A percentile compares a stretch with the other conserved stretches of the same genome.
Evolutionary conservation across 2,888 invertebrate species (phyloP).

Genomic region (Morpho achilles): DNA sequence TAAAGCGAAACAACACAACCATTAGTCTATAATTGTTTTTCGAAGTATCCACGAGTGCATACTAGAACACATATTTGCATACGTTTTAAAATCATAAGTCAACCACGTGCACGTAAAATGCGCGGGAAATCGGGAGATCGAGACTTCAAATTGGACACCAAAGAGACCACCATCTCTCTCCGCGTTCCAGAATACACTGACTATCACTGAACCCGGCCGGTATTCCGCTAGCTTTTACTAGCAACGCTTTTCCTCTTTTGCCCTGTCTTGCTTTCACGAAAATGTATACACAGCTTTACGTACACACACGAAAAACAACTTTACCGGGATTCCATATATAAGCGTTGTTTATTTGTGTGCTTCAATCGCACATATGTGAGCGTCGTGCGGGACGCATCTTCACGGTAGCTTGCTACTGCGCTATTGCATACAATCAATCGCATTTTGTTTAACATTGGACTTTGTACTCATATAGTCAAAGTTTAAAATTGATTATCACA

Average conservation of each 20-base stretch:
- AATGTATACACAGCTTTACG: slow-evolving; percentile 46
- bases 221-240: slow-evolving; percentile 64
- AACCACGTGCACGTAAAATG: slow-evolving; percentile 52
- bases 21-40: slow-evolving; percentile 50
- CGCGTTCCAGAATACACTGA: slow-evolving; percentile 60
- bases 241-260: slow-evolving; percentile 62
- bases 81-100: slow-evolving; percentile 23
- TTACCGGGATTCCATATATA: slow-evolving; percentile 39
- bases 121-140: slow-evolving; percentile 64
- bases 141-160: slow-evolving; percentile 47
- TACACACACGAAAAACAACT: slow-evolving; percentile 59
- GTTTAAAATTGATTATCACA: neutral
- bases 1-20: slow-evolving; percentile 57
- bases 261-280: slow-evolving; percentile 68
- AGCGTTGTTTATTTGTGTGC: slow-evolving; percentile 42
- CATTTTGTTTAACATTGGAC: slow-evolving; percentile 35
- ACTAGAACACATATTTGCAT: slow-evolving; percentile 33
- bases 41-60: slow-evolving; percentile 40
- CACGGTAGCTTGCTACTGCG: slow-evolving; percentile 34
- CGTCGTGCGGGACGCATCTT: slow-evolving; percentile 45
- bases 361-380: slow-evolving; percentile 27
- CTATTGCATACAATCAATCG: slow-evolving; percentile 52
- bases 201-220: slow-evolving; percentile 56
- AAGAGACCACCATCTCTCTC: slow-evolving; percentile 64
- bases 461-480: too few species aligned